Percentiles rank a stretch among this genome's conserved stretches.
Evolutionary conservation across 2,888 invertebrate species (phyloP).

Genomic region (Euspilapteryx auroguttella): DNA sequence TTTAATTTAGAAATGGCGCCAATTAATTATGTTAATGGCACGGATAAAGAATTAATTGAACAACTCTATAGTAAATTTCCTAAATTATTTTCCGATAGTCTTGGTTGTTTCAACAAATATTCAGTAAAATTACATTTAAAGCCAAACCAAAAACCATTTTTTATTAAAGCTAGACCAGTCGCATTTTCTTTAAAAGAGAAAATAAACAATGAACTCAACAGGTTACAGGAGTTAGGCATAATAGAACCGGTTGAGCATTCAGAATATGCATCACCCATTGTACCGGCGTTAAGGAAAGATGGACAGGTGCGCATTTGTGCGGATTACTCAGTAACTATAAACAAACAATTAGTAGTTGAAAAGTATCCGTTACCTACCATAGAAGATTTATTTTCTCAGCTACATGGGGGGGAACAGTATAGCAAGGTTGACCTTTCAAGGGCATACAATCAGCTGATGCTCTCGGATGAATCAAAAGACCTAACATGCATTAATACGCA

Average conservation of each 20-base stretch:
- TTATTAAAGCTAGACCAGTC: neutral
- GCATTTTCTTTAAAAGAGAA: neutral
- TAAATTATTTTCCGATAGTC: slow-evolving; percentile 5
- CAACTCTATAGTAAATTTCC: neutral
- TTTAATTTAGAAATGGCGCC: neutral
- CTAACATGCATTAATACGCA: slow-evolving; percentile 2
- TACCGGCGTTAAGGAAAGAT: too few species aligned
- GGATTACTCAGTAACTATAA: too few species aligned
- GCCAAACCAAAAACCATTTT: neutral
- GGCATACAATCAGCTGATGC: too few species aligned
- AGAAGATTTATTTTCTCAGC: too few species aligned
- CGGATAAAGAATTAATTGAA: neutral
- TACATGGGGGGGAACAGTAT: too few species aligned
- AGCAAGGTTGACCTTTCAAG: too few species aligned
- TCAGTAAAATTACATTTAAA: neutral
- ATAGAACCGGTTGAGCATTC: slow-evolving; percentile 1
- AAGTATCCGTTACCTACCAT: too few species aligned
- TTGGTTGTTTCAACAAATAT: slow-evolving; percentile 4
- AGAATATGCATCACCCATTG: too few species aligned
- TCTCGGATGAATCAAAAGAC: neutral
- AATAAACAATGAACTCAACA: neutral
- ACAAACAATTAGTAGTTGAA: too few species aligned
- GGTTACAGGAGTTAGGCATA: neutral
- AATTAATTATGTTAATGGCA: neutral
- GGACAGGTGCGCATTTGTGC: too few species aligned